Evolutionary conservation across 2,888 invertebrate genomes (phyloP).

Genomic region (Campoletis raptor): DNA sequence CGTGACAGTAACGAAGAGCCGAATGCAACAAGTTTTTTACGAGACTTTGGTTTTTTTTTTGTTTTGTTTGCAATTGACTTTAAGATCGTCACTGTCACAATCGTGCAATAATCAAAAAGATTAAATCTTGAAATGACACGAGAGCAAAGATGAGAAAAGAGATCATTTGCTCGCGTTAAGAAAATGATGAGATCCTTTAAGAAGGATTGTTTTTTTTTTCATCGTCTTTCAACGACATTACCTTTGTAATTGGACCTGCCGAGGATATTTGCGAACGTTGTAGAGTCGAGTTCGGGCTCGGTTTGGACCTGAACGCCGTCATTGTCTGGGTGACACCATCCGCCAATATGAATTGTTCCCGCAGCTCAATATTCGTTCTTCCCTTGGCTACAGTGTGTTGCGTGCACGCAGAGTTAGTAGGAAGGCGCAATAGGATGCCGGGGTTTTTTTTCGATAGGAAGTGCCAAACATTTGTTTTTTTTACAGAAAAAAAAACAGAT

Average conservation of each 20-base stretch:
- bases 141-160: constrained; percentile 38
- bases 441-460: constrained; percentile 71
- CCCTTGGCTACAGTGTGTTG: constrained; percentile 95
- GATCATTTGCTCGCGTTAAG: constrained; percentile 50
- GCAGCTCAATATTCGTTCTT: constrained; percentile 99
- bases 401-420: constrained; percentile 82
- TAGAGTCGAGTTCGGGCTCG: constrained; percentile 92
- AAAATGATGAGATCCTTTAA: constrained; percentile 50
- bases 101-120: constrained; percentile 54
- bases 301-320: constrained; percentile 99
- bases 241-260: constrained; percentile 98
- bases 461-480: constrained; percentile 74
- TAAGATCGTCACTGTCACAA: constrained; percentile 43
- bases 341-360: constrained; percentile 99
- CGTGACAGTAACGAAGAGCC: constrained; percentile 53
- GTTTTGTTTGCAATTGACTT: constrained; percentile 21
- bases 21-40: constrained; percentile 23
- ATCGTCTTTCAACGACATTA: constrained; percentile 82
- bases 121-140: constrained; percentile 57
- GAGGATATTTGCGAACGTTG: constrained; percentile 87
- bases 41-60: neutral
- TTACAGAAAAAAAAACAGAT: constrained; percentile 63
- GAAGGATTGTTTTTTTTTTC: constrained; percentile 30
- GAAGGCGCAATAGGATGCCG: constrained; percentile 77
- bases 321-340: constrained; percentile 99